Evolutionary conservation across 2,113 vertebrate species (phyloP), one percentile per base, ranked within the genome.

Genomic region (Cinclus cinclus): DNA sequence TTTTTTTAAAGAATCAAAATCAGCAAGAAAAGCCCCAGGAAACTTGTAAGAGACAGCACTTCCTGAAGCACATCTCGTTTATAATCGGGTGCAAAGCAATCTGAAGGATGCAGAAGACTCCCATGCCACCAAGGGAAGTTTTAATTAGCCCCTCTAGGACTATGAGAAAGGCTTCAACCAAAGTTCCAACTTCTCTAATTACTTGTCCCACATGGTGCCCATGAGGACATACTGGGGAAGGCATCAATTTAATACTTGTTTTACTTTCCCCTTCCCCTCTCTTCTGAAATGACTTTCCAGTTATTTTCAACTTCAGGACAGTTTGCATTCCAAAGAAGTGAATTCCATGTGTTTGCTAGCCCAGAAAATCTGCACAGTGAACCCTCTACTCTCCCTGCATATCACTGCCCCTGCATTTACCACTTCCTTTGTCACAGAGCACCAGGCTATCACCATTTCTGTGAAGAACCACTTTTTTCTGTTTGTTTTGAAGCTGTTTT

Each of bases 81-180:
- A 31, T 77, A 81, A 70, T 28, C 46, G 58, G 64, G 22, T 37
- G 11, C 2, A 6, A 56, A 81, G 41, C 44, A 62, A 20, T 77
- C 74, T 65, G 47, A 58, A 47, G 62, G n/a, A 35, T 82, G 39
- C 69, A 31, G 53, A 84, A 70, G 31, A 5, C 52, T 78, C 24
- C 11, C 13, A 18, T 42, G 71, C 24, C 28, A 37, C 52, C 25
- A 67, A 79, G 16, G 55, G 41, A 88, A 69, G 19, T 64, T 85
- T 95, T 96, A 94, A 91, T 90, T 77, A 79, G 76, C 33, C 78
- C 49, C 58, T 18, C 0, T 55, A 68, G 68, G 85, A 68, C 62
- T 55, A 6, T 24, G 33, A 87, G 39, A 52, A 90, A 63, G 33
- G 9, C n/a, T 90, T 82, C 55, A 16, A 24, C 46, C 23, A 42